Evolutionary conservation across 2,113 vertebrate genomes (phyloP).

Genomic region (Penelope pileata): DNA sequence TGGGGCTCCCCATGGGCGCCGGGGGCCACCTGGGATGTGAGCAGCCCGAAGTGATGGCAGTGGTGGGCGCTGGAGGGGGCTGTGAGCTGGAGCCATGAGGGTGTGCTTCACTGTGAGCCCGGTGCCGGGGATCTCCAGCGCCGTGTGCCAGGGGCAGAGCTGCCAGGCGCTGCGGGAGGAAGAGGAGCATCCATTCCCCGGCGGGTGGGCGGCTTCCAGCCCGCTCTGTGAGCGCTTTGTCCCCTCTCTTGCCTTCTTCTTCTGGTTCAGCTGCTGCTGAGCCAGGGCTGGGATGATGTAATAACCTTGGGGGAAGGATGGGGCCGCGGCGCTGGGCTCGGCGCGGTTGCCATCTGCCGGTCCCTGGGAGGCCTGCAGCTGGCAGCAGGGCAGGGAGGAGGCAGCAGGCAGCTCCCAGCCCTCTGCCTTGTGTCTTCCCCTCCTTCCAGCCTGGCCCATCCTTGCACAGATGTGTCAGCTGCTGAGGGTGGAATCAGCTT

Average conservation of each 20-base stretch:
- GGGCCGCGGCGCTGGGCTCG: not conserved
- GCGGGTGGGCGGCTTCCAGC: not conserved
- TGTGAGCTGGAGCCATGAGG: not conserved
- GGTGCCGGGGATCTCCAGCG: not conserved
- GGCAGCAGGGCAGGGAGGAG: too few species aligned
- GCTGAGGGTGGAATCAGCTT: not conserved
- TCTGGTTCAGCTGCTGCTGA: constrained; percentile 1
- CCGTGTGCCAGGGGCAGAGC: not conserved
- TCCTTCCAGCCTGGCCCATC: not conserved
- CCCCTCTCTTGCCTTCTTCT: not conserved
- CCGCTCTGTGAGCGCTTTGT: not conserved
- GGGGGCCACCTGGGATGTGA: not conserved
- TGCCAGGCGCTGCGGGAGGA: not conserved
- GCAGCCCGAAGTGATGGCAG: not conserved
- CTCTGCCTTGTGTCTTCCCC: rapidly evolving
- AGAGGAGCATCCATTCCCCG: not conserved
- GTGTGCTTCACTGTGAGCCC: constrained; percentile 14
- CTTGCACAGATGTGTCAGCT: not conserved
- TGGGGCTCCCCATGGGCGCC: not conserved
- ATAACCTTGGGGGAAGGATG: constrained; percentile 57
- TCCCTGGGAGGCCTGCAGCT: constrained; percentile 19
- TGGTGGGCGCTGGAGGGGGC: not conserved
- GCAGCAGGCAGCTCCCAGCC: too few species aligned
- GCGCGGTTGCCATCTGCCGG: constrained; percentile 75
- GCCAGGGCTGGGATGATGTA: constrained; percentile 66